These are phyloP conservation scores for Orthosia gracilis DNA, from an alignment of 2,888 invertebrate species.

Conservation along the genomic window DNA sequence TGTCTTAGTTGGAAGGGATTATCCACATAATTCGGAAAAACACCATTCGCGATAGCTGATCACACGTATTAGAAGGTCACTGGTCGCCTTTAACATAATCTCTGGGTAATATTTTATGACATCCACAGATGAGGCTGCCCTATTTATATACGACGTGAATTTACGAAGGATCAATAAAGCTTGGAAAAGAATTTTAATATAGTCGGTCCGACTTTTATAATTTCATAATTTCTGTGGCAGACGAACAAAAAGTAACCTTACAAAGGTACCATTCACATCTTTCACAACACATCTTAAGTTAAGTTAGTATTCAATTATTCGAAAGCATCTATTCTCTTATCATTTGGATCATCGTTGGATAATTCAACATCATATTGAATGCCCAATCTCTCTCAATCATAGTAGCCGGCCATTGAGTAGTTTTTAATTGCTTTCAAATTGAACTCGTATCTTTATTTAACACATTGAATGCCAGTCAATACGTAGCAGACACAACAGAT, in stretches of 20 bases:
- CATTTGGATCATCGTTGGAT: not conserved
- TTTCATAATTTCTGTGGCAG: too few relatives aligned
- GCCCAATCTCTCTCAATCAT: constrained; percentile 6
- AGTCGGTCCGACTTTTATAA: too few relatives aligned
- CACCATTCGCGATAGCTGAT: not conserved
- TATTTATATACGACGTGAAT: not conserved
- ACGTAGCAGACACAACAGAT: not conserved
- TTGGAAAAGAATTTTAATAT: not conserved
- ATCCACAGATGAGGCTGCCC: not conserved
- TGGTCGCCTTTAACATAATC: not conserved
- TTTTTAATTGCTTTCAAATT: constrained; percentile 24
- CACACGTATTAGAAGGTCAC: not conserved
- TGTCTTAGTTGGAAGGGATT: too few relatives aligned
- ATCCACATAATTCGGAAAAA: too few relatives aligned
- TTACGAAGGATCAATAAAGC: not conserved
- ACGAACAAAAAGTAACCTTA: too few relatives aligned
- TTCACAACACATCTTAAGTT: too few relatives aligned
- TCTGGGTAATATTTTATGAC: not conserved
- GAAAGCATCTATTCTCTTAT: not conserved
- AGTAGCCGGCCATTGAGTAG: not conserved
- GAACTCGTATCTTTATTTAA: not conserved
- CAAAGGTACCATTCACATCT: too few relatives aligned
- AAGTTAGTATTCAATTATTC: not conserved
- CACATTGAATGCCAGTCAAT: not conserved
- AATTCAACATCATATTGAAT: constrained; percentile 17